Evolutionary conservation across 2,797 vertebrate genomes (phyloP), one percentile per base, ranked within the genome.

Genomic region (Lithobates sylvaticus): DNA sequence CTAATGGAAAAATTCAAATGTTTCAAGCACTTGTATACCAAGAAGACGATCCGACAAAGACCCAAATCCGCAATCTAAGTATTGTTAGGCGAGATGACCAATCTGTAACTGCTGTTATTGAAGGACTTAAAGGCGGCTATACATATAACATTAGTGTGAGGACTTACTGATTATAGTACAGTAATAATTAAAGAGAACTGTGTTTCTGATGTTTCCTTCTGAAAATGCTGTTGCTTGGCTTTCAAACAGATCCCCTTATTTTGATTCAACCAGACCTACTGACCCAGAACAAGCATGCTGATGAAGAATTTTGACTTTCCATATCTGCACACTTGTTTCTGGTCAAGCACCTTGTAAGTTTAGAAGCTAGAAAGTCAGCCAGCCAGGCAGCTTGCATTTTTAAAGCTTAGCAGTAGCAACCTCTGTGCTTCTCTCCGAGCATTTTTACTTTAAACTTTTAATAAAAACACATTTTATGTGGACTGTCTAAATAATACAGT

Each of bases 141-240:
- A 98, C 92, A 15, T 99, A 99, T 89, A 98, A 95, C 44, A 96
- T 99, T 92, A 96, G 95, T 89, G 97, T 97, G 92, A 96, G 94
- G 61, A 88, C 0, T 21, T 0, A 44, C 8, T 36, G 21, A 54
- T 39, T 21, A 29, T 34, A 50, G 9, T 50, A 7, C 5, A 27
- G 65, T 67, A 58, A 16, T 26, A 4, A 47, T n/a, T 9, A 26
- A 26, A 61, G 7, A 9, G 6, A 61, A 61, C 10, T 54, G 1
- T 8, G 3, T 61, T 58, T 58, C 16, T 23, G 54, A 61, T 6
- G 0, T n/a, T 23, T 61, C 18, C 21, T 61, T 61, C 54, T 61
- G 8, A 61, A 61, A 23, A 61, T 61, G 2, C 54, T 23, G 54
- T 58, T 58, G 5, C 10, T 18, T 61, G 21, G 18, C 21, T 61